Evolutionary conservation across 2,888 invertebrate genomes (phyloP).

Genomic region (Platycnemis pennipes): DNA sequence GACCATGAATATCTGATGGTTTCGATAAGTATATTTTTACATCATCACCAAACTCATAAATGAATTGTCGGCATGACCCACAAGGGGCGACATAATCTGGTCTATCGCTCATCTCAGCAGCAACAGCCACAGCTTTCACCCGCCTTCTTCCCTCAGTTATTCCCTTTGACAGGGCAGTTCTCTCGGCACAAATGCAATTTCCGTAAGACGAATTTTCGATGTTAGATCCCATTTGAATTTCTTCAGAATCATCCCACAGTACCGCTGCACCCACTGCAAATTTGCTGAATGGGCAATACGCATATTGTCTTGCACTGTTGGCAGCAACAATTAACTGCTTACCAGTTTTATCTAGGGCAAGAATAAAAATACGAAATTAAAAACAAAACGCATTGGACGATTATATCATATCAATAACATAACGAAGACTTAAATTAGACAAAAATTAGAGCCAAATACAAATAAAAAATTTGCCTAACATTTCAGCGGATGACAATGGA

Average conservation of each 20-base stretch:
- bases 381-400: no score
- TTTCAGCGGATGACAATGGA: no score
- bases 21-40: constrained; percentile 77
- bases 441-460: no score
- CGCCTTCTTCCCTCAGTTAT: constrained; percentile 79
- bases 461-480: no score
- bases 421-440: no score
- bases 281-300: constrained; percentile 78
- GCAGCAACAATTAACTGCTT: constrained; percentile 72
- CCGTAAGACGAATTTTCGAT: constrained; percentile 82
- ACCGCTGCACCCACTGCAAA: constrained; percentile 79
- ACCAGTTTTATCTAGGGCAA: constrained; percentile 69
- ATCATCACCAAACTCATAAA: constrained; percentile 74
- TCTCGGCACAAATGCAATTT: constrained; percentile 81
- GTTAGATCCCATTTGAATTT: constrained; percentile 79
- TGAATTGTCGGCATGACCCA: constrained; percentile 79
- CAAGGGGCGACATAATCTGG: constrained; percentile 78
- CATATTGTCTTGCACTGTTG: constrained; percentile 70
- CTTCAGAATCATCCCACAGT: constrained; percentile 76
- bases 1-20: constrained; percentile 72
- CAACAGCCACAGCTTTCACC: constrained; percentile 77
- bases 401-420: no score
- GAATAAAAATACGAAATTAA: neutral
- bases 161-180: constrained; percentile 80
- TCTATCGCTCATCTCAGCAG: constrained; percentile 73